A percentile compares a stretch with the other conserved stretches of the same genome.
These are phyloP conservation scores for Drosophila paramelanica DNA, from an alignment of 2,888 invertebrate genomes.

Conservation along the genomic window DNA sequence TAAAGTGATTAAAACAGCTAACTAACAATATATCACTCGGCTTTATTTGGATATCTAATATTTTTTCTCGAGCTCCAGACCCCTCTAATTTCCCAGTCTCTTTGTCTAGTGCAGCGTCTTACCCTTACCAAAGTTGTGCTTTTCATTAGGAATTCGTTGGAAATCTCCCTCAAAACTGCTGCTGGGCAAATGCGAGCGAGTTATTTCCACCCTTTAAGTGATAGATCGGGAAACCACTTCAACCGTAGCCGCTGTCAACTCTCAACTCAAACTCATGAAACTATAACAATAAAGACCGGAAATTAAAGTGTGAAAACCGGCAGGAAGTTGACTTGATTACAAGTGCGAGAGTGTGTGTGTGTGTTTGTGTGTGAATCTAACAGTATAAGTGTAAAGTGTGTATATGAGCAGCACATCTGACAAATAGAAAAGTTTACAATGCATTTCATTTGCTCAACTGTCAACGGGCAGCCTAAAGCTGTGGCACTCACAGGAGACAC, in stretches of 20 bases:
- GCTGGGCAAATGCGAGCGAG: conserved; percentile 20
- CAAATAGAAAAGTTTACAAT: conserved; percentile 74
- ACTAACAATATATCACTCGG: conserved; percentile 4
- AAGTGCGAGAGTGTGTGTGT: conserved; percentile 43
- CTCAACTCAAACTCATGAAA: conserved; percentile 55
- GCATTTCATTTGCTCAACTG: conserved; percentile 69
- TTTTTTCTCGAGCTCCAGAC: background rate
- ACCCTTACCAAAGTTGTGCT: conserved; percentile 30
- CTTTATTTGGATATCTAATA: conserved; percentile 4
- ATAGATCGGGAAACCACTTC: conserved; percentile 68
- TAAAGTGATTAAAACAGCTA: background rate
- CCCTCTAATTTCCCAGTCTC: background rate
- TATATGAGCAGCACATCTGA: conserved; percentile 47
- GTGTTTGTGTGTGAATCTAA: conserved; percentile 2
- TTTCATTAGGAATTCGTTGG: conserved; percentile 32
- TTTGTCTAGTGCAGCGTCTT: background rate
- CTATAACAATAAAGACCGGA: conserved; percentile 79
- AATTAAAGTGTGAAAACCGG: conserved; percentile 80
- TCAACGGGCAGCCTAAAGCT: conserved; percentile 48
- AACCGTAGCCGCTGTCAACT: conserved; percentile 51
- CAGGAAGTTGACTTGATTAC: conserved; percentile 80
- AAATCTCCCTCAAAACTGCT: conserved; percentile 27
- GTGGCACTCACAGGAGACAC: conserved; percentile 13
- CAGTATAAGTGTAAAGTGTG: conserved; percentile 16
- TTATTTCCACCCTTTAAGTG: conserved; percentile 55